phyloP scores from a whole-genome alignment of 2,888 invertebrate genomes.

The Lingula anatina region DNA sequence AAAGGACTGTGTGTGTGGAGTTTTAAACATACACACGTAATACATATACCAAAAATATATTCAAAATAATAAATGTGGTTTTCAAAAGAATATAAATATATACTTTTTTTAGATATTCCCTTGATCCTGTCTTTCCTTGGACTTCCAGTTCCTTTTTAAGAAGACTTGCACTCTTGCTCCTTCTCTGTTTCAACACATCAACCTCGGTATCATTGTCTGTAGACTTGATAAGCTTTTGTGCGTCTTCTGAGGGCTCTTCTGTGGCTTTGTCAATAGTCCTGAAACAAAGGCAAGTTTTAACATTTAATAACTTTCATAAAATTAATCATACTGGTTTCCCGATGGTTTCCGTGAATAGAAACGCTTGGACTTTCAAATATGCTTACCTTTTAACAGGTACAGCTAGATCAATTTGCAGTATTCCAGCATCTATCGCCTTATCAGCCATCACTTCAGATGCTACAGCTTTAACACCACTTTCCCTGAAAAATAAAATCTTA shows the following conservation, averaged over 20 bases:
- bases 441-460: slow-evolving; percentile 12
- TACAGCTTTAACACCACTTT: neutral
- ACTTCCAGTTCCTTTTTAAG: slow-evolving; percentile 42
- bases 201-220: slow-evolving; percentile 29
- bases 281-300: neutral
- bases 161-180: slow-evolving; percentile 35
- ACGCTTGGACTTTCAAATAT: too few relatives aligned
- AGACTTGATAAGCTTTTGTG: slow-evolving; percentile 35
- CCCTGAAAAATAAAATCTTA: neutral
- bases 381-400: neutral
- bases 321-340: too few relatives aligned
- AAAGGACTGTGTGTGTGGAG: too few relatives aligned
- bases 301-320: too few relatives aligned
- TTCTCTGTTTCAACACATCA: slow-evolving; percentile 33
- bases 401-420: slow-evolving; percentile 19
- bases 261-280: slow-evolving; percentile 23
- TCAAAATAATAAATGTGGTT: too few relatives aligned
- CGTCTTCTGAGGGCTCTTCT: slow-evolving; percentile 31
- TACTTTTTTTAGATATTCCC: slow-evolving; percentile 36
- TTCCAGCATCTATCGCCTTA: slow-evolving; percentile 37
- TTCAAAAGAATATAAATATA: slow-evolving; percentile 13
- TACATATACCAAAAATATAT: too few relatives aligned
- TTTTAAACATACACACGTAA: too few relatives aligned
- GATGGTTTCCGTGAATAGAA: too few relatives aligned
- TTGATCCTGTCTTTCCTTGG: slow-evolving; percentile 31